Evolutionary conservation across 2,888 invertebrate species (phyloP).

Genomic region (Rotaria sp.): DNA sequence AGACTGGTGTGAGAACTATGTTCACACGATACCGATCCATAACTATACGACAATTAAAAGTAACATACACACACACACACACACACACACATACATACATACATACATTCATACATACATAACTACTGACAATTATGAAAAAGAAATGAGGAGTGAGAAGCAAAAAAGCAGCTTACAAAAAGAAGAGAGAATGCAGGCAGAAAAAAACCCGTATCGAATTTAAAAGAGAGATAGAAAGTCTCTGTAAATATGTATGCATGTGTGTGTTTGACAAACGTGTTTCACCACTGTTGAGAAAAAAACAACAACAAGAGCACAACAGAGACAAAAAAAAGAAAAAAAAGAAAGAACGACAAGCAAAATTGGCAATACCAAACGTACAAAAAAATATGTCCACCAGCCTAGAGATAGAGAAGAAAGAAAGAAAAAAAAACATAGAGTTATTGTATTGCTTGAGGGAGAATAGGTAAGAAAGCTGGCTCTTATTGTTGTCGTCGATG

Average conservation of each 20-base stretch:
- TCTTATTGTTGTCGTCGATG: slow-evolving; percentile 23
- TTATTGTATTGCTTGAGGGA: slow-evolving; percentile 15
- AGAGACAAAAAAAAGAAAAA: not conserved
- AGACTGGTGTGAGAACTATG: slow-evolving; percentile 28
- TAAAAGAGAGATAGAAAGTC: not conserved
- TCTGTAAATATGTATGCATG: not conserved
- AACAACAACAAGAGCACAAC: slow-evolving; percentile 15
- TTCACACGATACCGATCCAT: slow-evolving; percentile 26
- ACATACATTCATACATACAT: not conserved
- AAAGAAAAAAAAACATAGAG: not conserved
- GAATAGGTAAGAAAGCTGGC: slow-evolving; percentile 14
- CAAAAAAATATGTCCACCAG: slow-evolving; percentile 27
- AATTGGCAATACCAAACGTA: slow-evolving; percentile 25
- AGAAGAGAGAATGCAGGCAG: slow-evolving; percentile 2
- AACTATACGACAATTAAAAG: not conserved
- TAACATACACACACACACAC: not conserved
- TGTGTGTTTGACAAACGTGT: slow-evolving; percentile 4
- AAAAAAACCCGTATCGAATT: not conserved
- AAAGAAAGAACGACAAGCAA: slow-evolving; percentile 18
- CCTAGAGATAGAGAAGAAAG: not conserved
- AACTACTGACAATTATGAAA: not conserved
- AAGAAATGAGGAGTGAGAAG: not conserved
- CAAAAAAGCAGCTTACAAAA: slow-evolving; percentile 23
- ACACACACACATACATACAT: not conserved
- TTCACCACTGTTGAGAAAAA: not conserved